These are phyloP conservation scores for Ursus arctos DNA, from an alignment of 2,113 vertebrate species.

Conservation along the genomic window DNA sequence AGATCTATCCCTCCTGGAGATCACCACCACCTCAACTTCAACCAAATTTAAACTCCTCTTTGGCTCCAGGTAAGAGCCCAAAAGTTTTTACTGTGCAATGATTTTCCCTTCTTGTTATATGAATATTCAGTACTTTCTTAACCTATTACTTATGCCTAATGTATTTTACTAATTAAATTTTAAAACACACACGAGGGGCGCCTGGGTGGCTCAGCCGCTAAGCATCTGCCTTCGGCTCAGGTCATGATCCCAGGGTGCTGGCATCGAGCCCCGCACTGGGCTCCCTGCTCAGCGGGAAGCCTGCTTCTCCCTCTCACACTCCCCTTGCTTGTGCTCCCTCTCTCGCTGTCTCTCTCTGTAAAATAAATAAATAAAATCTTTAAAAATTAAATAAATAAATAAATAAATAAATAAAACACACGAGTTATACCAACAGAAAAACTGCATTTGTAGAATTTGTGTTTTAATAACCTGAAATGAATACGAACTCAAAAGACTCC, in stretches of 20 bases:
- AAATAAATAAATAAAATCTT: too few species aligned
- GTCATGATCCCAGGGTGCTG: too few species aligned
- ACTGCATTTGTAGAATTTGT: background rate
- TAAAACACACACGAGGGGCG: background rate
- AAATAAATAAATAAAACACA: too few species aligned
- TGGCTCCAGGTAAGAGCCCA: background rate
- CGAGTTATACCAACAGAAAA: background rate
- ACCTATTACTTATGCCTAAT: background rate
- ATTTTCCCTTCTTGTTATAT: background rate
- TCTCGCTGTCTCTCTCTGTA: too few species aligned
- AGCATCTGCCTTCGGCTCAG: too few species aligned
- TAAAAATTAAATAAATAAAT: too few species aligned
- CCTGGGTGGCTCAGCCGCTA: too few species aligned
- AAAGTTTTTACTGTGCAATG: background rate
- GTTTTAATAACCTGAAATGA: background rate
- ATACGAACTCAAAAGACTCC: background rate
- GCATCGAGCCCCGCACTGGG: too few species aligned
- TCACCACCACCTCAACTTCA: background rate
- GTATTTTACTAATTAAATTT: background rate
- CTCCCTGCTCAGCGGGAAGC: too few species aligned
- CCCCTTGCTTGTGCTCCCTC: too few species aligned
- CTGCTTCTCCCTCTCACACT: too few species aligned
- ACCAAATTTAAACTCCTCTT: background rate
- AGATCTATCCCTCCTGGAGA: background rate
- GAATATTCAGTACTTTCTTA: background rate